Base-by-base conservation (phyloP, 2,797 vertebrate genomes). In the Darevskia mixta region DNA sequence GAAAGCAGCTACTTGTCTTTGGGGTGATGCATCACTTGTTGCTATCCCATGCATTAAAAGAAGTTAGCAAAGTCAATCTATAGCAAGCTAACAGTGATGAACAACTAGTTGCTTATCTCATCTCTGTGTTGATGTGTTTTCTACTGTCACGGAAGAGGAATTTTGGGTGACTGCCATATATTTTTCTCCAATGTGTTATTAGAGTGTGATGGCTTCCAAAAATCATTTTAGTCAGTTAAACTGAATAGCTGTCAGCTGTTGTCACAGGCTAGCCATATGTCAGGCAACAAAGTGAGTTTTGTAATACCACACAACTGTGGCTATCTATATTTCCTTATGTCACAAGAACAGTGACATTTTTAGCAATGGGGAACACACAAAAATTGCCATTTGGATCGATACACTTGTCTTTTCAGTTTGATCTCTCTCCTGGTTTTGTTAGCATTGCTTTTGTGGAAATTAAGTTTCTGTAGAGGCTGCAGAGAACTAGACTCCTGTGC, bases 231-330 rank as follows among this genome's bases (percentile, higher is more conserved):
- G 71, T 61, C 64, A 13, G 45, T 18, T 79, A 87, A 81, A 73
- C 83, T 66, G 38, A 87, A 79, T 49, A 41, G 20, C 41, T 88
- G 49, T 83, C 82, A 84, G 90, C 15, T 83, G n/a, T 25, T 87
- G 49, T 85, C 91, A 87, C 38, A 89, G 20, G 58, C 77, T 5
- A 92, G 43, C 29, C 79, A 38, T 80, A 79, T 90, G 87, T 93
- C 18, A 82, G 1, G 32, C 20, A 58, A 77, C 41, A 76, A 61
- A 69, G 13, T 79, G 61, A 35, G 11, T 79, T 73, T 86, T 89
- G 1, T 86, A 84, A 66, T 49, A 45, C 7, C 66, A 0, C 81
- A 73, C 15, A 29, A 86, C n/a, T 88, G 0, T 67, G 69, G 43
- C 0, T 15, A 2, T 2, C 0, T 72, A 87, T 1, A 81, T 79